Conservation (phyloP, 2,888 invertebrate species). For the Chrysomela aeneicollis region DNA sequence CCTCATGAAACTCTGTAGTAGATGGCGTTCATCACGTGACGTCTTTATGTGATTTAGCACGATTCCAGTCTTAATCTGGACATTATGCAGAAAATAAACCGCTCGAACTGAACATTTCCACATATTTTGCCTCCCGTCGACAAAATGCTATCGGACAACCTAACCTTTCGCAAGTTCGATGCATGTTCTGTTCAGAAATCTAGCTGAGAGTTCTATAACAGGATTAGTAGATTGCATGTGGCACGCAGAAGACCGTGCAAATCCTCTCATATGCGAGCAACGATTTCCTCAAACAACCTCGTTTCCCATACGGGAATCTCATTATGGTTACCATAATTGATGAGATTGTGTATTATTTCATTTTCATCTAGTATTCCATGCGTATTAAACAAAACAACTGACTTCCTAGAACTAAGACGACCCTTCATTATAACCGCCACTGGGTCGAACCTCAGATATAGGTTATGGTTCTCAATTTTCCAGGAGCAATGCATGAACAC, state of each 20-base stretch:
- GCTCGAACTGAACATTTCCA: not conserved
- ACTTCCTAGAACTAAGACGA: too few species aligned
- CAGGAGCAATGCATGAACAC: too few species aligned
- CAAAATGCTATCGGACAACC: constrained; percentile 32
- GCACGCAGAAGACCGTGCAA: constrained; percentile 34
- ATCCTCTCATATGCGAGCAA: constrained; percentile 23
- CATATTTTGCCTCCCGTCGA: constrained; percentile 33
- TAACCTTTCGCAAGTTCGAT: constrained; percentile 34
- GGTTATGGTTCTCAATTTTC: too few species aligned
- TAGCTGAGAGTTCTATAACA: constrained; percentile 24
- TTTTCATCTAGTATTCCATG: too few species aligned
- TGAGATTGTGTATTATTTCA: not conserved
- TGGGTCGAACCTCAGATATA: too few species aligned
- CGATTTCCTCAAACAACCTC: not conserved
- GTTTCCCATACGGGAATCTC: not conserved
- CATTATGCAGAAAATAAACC: constrained; percentile 7
- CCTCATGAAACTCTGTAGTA: not conserved
- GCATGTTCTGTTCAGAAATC: constrained; percentile 34
- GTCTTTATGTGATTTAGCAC: constrained; percentile 11
- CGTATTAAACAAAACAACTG: too few species aligned
- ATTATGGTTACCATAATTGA: not conserved
- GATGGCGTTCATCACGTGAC: constrained; percentile 1
- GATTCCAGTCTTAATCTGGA: constrained; percentile 6
- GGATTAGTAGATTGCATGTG: constrained; percentile 30
- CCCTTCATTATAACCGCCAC: too few species aligned